phyloP scores from a whole-genome alignment of 2,113 vertebrate genomes.

The Brienomyrus longianalis region DNA sequence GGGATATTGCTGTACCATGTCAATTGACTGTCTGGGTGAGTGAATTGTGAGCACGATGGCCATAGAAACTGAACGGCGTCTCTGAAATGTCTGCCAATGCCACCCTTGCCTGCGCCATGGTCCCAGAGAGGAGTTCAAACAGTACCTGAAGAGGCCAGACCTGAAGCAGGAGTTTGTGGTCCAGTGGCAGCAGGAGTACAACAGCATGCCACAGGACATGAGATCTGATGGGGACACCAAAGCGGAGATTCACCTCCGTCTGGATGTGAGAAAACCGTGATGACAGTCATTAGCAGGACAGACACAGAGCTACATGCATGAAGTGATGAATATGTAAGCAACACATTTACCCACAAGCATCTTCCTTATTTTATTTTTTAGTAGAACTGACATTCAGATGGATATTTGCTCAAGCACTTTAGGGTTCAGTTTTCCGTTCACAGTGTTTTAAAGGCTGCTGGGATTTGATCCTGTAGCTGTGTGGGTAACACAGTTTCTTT shows the following conservation, averaged over 20 bases:
- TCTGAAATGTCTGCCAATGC: neutral
- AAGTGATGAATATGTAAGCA: neutral
- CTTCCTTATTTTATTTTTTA: neutral
- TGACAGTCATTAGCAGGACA: neutral
- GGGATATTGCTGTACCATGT: neutral
- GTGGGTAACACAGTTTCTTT: neutral
- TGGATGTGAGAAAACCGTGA: constrained; percentile 65
- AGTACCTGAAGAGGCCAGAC: constrained; percentile 70
- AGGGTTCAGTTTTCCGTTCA: neutral
- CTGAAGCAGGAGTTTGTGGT: constrained; percentile 78
- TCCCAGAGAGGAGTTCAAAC: constrained; percentile 71
- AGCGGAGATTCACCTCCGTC: constrained; percentile 79
- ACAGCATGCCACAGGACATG: constrained; percentile 71
- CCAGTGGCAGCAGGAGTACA: constrained; percentile 82
- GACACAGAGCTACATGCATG: neutral
- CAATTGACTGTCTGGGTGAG: neutral
- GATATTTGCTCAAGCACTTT: neutral
- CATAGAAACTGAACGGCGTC: neutral
- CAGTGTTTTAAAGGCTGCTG: neutral
- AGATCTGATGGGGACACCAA: constrained; percentile 78
- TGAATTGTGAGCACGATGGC: neutral
- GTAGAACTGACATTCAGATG: neutral
- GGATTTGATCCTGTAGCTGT: neutral
- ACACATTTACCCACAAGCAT: neutral
- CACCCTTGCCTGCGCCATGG: neutral